Conservation (phyloP, 2,888 invertebrate species). For the Pinctada fucata region DNA sequence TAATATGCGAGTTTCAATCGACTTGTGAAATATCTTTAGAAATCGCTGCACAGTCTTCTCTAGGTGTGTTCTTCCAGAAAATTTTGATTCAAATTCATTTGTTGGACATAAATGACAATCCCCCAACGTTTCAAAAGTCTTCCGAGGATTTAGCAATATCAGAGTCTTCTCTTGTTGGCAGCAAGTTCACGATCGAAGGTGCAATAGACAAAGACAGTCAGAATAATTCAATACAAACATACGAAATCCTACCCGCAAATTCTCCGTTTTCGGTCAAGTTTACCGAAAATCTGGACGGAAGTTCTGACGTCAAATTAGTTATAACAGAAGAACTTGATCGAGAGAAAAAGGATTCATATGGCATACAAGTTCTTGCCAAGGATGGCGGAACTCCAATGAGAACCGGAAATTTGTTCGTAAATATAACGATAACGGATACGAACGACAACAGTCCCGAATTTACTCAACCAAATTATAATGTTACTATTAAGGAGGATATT, state of each 20-base stretch:
- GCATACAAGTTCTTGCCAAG: conserved; percentile 59
- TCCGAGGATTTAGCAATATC: conserved; percentile 56
- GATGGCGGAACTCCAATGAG: conserved; percentile 61
- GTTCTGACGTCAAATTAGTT: conserved; percentile 60
- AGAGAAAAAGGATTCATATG: conserved; percentile 58
- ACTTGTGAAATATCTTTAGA: conserved; percentile 58
- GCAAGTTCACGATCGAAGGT: conserved; percentile 56
- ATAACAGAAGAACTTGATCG: conserved; percentile 60
- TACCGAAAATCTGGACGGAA: conserved; percentile 58
- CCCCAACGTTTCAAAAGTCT: conserved; percentile 61
- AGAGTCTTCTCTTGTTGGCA: conserved; percentile 56
- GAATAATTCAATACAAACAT: conserved; percentile 60
- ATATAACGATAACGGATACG: conserved; percentile 60
- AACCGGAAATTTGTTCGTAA: conserved; percentile 57
- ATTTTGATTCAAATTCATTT: conserved; percentile 65
- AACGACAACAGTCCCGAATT: conserved; percentile 68
- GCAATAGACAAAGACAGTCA: conserved; percentile 64
- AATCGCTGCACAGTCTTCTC: conserved; percentile 62
- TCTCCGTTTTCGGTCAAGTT: conserved; percentile 59
- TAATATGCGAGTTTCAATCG: conserved; percentile 54
- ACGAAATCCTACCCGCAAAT: conserved; percentile 57
- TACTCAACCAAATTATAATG: conserved; percentile 55
- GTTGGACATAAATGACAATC: conserved; percentile 72
- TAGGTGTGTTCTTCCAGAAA: conserved; percentile 62
- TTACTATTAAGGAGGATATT: conserved; percentile 61